These are phyloP conservation scores for Euthynnus affinis DNA, from an alignment of 2,797 vertebrate species.

Conservation along the genomic window DNA sequence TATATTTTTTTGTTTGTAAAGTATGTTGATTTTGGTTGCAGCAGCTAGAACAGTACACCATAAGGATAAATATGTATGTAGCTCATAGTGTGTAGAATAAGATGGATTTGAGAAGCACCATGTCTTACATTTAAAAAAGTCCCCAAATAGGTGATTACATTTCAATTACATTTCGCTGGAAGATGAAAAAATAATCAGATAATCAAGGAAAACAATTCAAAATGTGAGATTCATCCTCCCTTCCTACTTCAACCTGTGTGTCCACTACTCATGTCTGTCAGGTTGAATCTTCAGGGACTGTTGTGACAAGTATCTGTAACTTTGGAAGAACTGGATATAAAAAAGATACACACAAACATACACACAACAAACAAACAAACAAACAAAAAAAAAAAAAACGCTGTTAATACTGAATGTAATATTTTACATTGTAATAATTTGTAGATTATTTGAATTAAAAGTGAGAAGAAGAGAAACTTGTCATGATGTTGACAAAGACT, in stretches of 20 bases:
- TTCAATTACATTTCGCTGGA: no score
- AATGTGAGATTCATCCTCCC: not conserved
- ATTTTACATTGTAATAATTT: not conserved
- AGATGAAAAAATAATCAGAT: no score
- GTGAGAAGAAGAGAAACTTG: not conserved
- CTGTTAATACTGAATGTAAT: not conserved
- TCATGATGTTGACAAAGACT: not conserved
- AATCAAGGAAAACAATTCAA: not conserved
- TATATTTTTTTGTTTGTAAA: no score
- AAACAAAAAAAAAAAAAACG: not conserved
- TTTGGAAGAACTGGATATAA: constrained; percentile 37
- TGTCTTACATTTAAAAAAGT: no score
- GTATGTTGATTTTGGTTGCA: no score
- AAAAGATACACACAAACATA: not conserved
- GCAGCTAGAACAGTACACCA: no score
- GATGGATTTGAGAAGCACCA: no score
- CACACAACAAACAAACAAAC: not conserved
- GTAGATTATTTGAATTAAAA: not conserved
- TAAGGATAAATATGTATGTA: no score
- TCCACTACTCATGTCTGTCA: not conserved
- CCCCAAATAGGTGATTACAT: no score
- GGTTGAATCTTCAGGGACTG: constrained; percentile 1
- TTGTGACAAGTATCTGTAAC: no score
- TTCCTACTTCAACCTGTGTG: not conserved
- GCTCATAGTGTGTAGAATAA: no score